Conservation (phyloP, 2,797 vertebrate species). For the Neosilurus mollespiculum region DNA sequence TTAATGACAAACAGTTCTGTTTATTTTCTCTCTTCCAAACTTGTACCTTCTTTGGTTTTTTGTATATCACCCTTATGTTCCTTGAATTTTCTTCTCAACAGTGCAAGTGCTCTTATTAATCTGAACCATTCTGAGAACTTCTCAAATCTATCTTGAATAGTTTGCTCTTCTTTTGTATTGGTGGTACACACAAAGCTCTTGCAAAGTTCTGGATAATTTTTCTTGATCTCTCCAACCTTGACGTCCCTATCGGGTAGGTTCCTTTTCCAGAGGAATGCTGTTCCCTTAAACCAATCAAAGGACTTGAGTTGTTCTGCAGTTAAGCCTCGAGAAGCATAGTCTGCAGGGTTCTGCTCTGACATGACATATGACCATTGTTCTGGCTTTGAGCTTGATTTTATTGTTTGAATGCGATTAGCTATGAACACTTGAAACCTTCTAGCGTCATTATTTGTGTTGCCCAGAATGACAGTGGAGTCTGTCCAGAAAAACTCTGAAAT, state of each 20-base stretch:
- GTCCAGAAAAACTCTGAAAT: constrained; percentile 30
- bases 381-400: not conserved
- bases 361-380: not conserved
- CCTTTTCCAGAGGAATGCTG: constrained; percentile 21
- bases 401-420: not conserved
- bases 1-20: not conserved
- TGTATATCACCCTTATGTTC: too few species aligned
- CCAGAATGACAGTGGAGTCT: constrained; percentile 1
- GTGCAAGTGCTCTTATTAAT: too few species aligned
- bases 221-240: too few species aligned
- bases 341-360: not conserved
- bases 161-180: too few species aligned
- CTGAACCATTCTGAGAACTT: too few species aligned
- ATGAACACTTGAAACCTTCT: constrained; percentile 9
- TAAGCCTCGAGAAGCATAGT: not conserved
- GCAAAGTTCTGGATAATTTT: too few species aligned
- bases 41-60: too few species aligned
- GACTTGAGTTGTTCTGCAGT: not conserved
- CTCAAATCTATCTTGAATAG: too few species aligned
- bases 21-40: too few species aligned
- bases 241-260: not conserved
- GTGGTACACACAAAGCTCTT: too few species aligned
- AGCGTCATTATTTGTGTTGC: not conserved
- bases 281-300: constrained; percentile 19
- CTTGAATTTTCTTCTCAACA: too few species aligned